Base-by-base conservation (phyloP, 2,113 vertebrate species). In the Cettia cetti region DNA sequence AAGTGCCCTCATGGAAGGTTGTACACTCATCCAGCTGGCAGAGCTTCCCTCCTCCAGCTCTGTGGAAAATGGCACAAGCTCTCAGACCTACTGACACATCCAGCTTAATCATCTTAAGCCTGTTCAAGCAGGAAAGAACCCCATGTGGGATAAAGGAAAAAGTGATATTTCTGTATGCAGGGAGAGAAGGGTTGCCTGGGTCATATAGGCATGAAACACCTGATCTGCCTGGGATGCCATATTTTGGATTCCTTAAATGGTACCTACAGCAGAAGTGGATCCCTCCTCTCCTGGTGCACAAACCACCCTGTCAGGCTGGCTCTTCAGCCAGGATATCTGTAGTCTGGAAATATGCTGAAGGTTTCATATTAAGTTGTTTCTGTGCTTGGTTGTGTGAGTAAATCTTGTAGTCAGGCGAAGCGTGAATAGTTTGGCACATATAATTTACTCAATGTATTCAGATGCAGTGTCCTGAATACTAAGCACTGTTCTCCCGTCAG, bases 371-470 rank as follows among this genome's bases (percentile, higher is more conserved):
- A 56, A 72, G 83, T 76, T 5, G 1, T 91, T 94, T 95, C 89
- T 61, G 53, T 35, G 86, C 44, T 64, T 70, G 89, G 69, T 87
- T 85, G 39, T 86, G 37, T 52, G 59, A 95, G 74, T 87, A 90
- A 83, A 94, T 91, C 81, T 88, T 64, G 56, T 50, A 86, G 86
- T 69, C 88, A 95, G 89, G 82, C n/a, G 1, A 88, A 44, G 82
- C 18, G 0, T 86, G 89, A 89, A 78, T 81, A 76, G 74, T 91
- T 92, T 71, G 74, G 83, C 82, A 95, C 59, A 40, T 80, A 31
- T 82, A 95, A 90, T 94, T 94, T 92, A 84, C 63, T 89, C 74
- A 71, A 23, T 84, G 69, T 89, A 83, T 95, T 90, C 94, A 84
- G 65, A 94, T 52, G 49, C 0, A 4, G 40, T 50, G 47, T 66